These are phyloP conservation scores for Tanypteryx hageni DNA, from an alignment of 2,888 invertebrate species.

Conservation along the genomic window DNA sequence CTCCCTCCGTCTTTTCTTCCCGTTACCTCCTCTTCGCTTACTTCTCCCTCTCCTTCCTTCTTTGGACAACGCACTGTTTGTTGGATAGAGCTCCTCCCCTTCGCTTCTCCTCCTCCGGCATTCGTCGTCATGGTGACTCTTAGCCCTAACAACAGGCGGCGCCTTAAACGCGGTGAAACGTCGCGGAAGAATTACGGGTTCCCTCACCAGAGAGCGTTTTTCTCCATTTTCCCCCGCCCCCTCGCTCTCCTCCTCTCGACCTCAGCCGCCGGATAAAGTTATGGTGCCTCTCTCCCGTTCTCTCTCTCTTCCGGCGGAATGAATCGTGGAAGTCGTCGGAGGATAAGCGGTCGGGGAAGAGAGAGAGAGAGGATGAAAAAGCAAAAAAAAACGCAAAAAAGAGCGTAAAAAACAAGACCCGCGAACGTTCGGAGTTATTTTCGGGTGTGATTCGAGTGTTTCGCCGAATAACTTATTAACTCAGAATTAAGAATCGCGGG, in stretches of 20 bases:
- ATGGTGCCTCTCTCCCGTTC: constrained; percentile 31
- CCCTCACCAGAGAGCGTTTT: constrained; percentile 34
- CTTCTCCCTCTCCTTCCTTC: neutral
- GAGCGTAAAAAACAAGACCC: constrained; percentile 18
- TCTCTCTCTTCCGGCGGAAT: constrained; percentile 15
- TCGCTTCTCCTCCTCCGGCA: neutral
- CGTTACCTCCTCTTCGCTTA: neutral
- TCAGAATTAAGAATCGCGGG: constrained; percentile 21
- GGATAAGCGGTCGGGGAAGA: neutral
- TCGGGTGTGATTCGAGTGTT: neutral
- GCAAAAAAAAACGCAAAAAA: neutral
- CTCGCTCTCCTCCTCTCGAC: neutral
- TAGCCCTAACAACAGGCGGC: constrained; percentile 60
- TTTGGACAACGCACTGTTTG: constrained; percentile 24
- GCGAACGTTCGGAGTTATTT: neutral
- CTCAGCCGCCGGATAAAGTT: constrained; percentile 37
- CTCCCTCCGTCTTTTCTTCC: neutral
- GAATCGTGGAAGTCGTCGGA: constrained; percentile 40
- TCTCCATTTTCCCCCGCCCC: neutral
- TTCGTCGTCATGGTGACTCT: constrained; percentile 38
- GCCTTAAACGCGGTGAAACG: constrained; percentile 62
- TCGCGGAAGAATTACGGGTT: constrained; percentile 56
- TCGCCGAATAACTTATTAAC: neutral
- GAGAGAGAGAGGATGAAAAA: too few relatives aligned
- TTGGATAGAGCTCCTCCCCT: neutral